phyloP scores from a whole-genome alignment of 64 coral and sea anemone species.

The Montipora cactus region DNA sequence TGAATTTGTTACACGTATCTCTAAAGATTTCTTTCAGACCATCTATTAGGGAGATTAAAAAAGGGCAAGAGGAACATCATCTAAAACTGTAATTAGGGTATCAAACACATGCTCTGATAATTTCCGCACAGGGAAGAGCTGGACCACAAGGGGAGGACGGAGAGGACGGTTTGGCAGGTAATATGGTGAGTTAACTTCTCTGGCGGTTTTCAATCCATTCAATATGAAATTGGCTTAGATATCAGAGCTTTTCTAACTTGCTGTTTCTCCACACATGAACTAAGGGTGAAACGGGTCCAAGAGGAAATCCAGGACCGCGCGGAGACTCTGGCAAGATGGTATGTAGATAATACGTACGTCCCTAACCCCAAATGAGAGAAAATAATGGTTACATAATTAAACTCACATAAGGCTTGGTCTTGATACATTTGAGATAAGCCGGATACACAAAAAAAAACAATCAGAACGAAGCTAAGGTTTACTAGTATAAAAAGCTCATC shows the following conservation, averaged over 20 bases:
- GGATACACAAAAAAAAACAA: no score
- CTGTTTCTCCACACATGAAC: not conserved
- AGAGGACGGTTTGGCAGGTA: slow-evolving; percentile 6
- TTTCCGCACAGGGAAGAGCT: not conserved
- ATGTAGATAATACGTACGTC: not conserved
- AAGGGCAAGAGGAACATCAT: no score
- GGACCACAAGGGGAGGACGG: slow-evolving; percentile 9
- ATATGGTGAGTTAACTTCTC: not conserved
- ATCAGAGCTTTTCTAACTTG: not conserved
- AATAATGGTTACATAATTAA: no score
- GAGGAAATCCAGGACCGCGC: not conserved
- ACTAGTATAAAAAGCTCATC: no score
- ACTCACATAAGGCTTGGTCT: no score
- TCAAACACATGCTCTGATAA: not conserved
- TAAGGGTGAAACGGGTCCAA: slow-evolving; percentile 44
- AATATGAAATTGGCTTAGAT: not conserved
- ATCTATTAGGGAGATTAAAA: no score
- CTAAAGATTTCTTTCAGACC: no score
- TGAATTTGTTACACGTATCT: no score
- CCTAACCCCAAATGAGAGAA: not conserved
- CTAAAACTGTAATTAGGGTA: no score
- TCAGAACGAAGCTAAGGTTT: no score
- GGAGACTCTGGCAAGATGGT: slow-evolving; percentile 41
- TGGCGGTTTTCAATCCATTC: not conserved
- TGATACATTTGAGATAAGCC: no score